A percentile compares a stretch with the other conserved stretches of the same genome.
These are phyloP conservation scores for Neodon shergylaensis DNA, from an alignment of 2,113 vertebrate genomes.

Conservation along the genomic window DNA sequence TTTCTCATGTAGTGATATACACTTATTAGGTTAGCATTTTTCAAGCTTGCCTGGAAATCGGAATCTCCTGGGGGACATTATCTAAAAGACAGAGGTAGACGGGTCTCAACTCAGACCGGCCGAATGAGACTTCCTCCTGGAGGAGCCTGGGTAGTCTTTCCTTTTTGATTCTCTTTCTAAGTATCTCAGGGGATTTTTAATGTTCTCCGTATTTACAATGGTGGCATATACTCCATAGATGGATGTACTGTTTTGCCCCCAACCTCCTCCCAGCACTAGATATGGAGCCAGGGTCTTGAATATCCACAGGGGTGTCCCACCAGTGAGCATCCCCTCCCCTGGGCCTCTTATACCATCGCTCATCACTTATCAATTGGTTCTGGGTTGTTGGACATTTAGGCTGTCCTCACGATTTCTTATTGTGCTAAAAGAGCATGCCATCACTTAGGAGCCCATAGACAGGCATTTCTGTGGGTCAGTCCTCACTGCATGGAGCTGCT, in stretches of 20 bases:
- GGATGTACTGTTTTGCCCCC: neutral
- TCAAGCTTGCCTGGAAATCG: slow-evolving; percentile 24
- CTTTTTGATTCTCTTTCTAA: neutral
- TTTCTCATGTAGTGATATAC: neutral
- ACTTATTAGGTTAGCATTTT: neutral
- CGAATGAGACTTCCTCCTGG: neutral
- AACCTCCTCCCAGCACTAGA: neutral
- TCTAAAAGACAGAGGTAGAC: neutral
- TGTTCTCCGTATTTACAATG: slow-evolving; percentile 1
- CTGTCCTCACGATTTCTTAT: neutral
- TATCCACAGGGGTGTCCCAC: neutral
- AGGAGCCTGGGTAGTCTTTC: neutral
- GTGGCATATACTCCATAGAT: accelerated
- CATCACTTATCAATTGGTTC: neutral
- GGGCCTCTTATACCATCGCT: neutral
- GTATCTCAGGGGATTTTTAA: neutral
- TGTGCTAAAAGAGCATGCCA: neutral
- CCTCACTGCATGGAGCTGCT: neutral
- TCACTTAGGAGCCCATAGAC: neutral
- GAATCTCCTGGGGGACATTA: neutral
- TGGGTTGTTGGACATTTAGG: neutral
- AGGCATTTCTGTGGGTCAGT: neutral
- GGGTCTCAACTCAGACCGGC: neutral
- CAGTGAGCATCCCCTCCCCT: neutral
- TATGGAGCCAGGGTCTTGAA: too few species aligned